These are phyloP conservation scores for Cephus pygmeus DNA, from an alignment of 2,888 invertebrate species.

Conservation along the genomic window DNA sequence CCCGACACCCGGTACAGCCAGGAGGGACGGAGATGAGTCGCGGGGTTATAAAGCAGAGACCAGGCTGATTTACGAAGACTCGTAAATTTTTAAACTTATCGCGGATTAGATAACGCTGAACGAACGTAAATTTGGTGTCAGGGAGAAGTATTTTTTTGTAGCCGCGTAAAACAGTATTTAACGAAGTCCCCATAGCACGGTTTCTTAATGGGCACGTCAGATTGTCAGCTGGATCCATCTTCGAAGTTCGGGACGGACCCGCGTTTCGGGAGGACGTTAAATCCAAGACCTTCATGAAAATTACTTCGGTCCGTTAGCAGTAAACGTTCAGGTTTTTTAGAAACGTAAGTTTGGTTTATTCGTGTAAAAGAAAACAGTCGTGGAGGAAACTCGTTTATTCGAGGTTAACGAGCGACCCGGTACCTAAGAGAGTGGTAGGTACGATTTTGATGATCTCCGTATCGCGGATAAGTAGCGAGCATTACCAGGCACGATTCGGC, in stretches of 20 bases:
- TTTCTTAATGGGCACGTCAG: not conserved
- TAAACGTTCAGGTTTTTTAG: not conserved
- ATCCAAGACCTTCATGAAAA: not conserved
- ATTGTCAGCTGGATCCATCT: not conserved
- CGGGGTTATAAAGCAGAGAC: constrained; percentile 22
- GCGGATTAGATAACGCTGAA: constrained; percentile 52
- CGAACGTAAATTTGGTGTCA: constrained; percentile 40
- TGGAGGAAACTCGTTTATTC: not conserved
- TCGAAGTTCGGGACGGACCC: not conserved
- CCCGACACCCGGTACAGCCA: constrained; percentile 22
- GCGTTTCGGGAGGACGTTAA: not conserved
- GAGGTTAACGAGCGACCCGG: constrained; percentile 2
- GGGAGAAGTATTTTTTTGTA: not conserved
- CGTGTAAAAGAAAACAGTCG: not conserved
- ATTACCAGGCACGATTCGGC: constrained; percentile 43
- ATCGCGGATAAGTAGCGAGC: constrained; percentile 52
- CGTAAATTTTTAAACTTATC: constrained; percentile 59
- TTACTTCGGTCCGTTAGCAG: not conserved
- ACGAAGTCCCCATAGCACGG: no score
- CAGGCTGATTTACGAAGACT: constrained; percentile 52
- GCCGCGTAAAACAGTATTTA: not conserved
- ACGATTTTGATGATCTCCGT: constrained; percentile 31
- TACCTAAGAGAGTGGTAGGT: not conserved
- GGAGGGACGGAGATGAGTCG: constrained; percentile 6
- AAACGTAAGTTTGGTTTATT: not conserved